A percentile compares a stretch with the other conserved stretches of the same genome.
phyloP scores from a whole-genome alignment of 2,113 vertebrate species.

The Xenus cinereus region DNA sequence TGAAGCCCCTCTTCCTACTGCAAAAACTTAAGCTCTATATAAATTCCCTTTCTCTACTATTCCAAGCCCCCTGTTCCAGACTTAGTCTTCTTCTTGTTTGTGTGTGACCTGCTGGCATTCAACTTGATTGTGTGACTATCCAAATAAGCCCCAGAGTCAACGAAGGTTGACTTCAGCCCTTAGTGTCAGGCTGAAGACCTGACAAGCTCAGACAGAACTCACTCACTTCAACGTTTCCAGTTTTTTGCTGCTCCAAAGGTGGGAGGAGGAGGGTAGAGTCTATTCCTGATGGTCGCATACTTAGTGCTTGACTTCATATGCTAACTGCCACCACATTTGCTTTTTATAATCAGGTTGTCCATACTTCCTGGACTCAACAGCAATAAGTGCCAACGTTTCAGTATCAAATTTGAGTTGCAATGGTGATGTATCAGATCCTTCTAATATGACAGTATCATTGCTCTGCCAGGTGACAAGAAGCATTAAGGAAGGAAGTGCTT shows the following conservation, averaged over 20 bases:
- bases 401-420: background rate
- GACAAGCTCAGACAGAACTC: background rate
- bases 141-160: background rate
- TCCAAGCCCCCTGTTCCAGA: background rate
- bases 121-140: background rate
- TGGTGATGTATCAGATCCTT: background rate
- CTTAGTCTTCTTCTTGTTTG: background rate
- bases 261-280: background rate
- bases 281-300: background rate
- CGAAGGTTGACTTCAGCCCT: background rate
- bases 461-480: background rate
- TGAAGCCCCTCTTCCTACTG: background rate
- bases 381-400: background rate
- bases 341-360: background rate
- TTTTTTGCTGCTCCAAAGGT: background rate
- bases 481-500: background rate
- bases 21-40: background rate
- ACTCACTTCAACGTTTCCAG: background rate
- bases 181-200: background rate
- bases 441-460: background rate
- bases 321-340: background rate
- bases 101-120: background rate
- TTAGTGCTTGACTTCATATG: background rate
- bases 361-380: fast-evolving
- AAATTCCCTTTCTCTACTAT: background rate